Evolutionary conservation across 2,113 vertebrate species (phyloP).

Genomic region (Sigmodon hispidus): DNA sequence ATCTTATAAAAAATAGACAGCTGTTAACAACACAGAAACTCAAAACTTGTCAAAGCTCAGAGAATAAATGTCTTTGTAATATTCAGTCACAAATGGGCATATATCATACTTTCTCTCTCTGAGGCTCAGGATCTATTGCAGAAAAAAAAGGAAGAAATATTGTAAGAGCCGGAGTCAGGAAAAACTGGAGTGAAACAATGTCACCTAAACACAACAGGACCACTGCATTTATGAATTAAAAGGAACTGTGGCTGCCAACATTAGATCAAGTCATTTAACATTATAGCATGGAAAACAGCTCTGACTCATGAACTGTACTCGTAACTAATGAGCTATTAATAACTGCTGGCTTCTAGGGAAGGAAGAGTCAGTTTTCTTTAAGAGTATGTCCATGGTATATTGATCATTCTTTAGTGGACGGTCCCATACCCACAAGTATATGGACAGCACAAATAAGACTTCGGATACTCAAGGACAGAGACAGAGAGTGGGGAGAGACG

Average conservation of each 20-base stretch:
- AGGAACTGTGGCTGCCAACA: neutral
- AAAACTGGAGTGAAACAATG: neutral
- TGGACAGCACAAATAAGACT: neutral
- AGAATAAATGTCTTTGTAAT: neutral
- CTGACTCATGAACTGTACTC: accelerated
- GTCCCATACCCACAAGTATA: neutral
- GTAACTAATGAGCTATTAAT: neutral
- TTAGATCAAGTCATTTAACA: neutral
- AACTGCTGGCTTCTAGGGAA: neutral
- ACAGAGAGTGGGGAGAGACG: too few relatives aligned
- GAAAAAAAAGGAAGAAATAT: neutral
- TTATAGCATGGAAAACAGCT: neutral
- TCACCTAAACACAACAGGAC: neutral
- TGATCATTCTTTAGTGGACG: neutral
- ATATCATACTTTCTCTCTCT: neutral
- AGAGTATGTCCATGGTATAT: neutral
- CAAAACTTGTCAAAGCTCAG: neutral
- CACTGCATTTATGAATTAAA: neutral
- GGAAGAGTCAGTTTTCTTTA: neutral
- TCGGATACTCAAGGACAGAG: neutral
- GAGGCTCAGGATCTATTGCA: neutral
- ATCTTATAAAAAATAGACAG: neutral
- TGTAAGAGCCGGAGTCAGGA: neutral
- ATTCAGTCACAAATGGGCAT: neutral
- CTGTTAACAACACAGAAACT: neutral